Evolutionary conservation across 2,888 invertebrate species (phyloP), one percentile per base, ranked within the genome.

Genomic region (Anarsia innoxiella): DNA sequence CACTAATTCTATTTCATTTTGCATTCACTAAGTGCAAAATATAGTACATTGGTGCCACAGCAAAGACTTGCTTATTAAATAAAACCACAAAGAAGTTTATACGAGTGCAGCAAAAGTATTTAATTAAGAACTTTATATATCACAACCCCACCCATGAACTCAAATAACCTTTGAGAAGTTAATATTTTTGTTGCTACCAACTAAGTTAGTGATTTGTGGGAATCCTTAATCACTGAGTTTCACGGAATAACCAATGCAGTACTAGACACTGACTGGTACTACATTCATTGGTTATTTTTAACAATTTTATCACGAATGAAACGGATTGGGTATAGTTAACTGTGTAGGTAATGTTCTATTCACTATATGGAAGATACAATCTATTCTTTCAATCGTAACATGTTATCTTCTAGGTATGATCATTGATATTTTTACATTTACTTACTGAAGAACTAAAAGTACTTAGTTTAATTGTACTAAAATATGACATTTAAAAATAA

Each of bases 211-310:
- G 23, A 40, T 40, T 38, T 46, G 44, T 45, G 32, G 32, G 35
- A 29, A 27, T 45, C 51, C 53, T 67, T 68, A 67, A 68, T 68
- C 67, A 68, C 65, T 47, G 14, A 37, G 44, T 61, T n/a, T 63
- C 66, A 68, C 69, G 68, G 67, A 46, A 37, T 40, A 31, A 42
- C 41, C 49, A n/a, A 25, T 9, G 25, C n/a, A 45, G 53, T 54
- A 12, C 28, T 15, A 32, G 38, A 32, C 45, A 35, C 42, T 36
- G 42, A 45, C 47, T 49, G 49, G 49, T 41, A 49, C 49, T 30
- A 28, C 28, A 29, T 45, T 39, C 45, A 44, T 49, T 42, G 37
- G 41, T 42, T 26, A 28, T 27, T 40, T 43, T 43, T 39, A 41
- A 33, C 42, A 39, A 42, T 42, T 37, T 26, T 13, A 25, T 35